Percentiles rank a stretch among this genome's conserved stretches.
Conservation (phyloP, 2,797 vertebrate genomes). For the Podarcis siculus region DNA sequence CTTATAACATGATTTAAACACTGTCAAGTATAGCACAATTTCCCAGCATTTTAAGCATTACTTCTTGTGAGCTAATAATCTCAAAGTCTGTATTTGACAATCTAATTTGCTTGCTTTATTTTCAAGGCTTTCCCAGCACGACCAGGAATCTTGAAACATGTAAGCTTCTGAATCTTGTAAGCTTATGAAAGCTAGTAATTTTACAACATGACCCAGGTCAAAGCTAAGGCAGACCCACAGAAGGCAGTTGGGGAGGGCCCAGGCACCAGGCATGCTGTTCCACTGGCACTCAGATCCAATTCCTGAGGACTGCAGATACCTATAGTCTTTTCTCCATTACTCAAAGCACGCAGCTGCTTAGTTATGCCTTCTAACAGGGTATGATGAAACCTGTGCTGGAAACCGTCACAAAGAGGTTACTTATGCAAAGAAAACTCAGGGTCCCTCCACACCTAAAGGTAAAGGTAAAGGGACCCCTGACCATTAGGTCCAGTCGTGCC, state of each 20-base stretch:
- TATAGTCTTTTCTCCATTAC: background rate
- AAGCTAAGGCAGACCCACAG: background rate
- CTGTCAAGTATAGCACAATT: slow-evolving; percentile 17
- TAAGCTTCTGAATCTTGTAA: background rate
- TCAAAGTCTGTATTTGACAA: background rate
- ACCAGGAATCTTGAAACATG: background rate
- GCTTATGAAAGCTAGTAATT: background rate
- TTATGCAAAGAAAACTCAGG: background rate
- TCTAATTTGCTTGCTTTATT: background rate
- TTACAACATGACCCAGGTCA: background rate
- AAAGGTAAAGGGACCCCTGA: no score
- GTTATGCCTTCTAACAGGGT: background rate
- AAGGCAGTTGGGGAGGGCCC: background rate
- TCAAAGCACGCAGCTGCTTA: background rate
- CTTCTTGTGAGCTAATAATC: background rate
- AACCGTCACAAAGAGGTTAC: background rate
- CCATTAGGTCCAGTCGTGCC: no score
- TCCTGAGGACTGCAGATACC: background rate
- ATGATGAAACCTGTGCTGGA: background rate
- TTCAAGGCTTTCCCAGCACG: background rate
- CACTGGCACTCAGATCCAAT: background rate
- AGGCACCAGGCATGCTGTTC: background rate
- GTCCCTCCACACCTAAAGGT: no score
- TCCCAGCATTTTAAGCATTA: slow-evolving; percentile 17
- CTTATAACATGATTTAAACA: slow-evolving; percentile 11